Evolutionary conservation across 2,113 vertebrate genomes (phyloP).

Genomic region (Plestiodon gilberti): DNA sequence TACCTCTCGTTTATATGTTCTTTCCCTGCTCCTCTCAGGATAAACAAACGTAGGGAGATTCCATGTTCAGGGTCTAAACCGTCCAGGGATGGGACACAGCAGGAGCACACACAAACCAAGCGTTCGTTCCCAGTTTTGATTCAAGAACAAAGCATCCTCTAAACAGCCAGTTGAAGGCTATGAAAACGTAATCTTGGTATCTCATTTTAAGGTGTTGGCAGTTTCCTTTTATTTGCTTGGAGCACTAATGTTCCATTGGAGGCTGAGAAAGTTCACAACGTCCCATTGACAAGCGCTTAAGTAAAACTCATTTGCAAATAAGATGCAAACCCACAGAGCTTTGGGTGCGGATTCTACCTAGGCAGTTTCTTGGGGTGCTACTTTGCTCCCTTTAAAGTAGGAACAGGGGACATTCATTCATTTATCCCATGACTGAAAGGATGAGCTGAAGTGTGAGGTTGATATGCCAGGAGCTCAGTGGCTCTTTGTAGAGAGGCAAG

Average conservation of each 20-base stretch:
- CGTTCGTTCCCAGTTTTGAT: background rate
- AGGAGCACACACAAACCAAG: background rate
- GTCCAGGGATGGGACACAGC: background rate
- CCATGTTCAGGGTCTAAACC: background rate
- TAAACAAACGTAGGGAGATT: background rate
- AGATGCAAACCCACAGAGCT: background rate
- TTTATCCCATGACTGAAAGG: background rate
- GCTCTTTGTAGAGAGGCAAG: background rate
- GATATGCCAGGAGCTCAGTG: no score
- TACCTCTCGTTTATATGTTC: no score
- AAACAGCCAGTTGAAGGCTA: background rate
- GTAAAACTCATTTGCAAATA: background rate
- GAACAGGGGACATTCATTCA: background rate
- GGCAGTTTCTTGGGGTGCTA: background rate
- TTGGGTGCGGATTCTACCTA: background rate
- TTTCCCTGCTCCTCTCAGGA: background rate
- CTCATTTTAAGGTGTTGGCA: constrained; percentile 44
- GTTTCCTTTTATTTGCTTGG: constrained; percentile 38
- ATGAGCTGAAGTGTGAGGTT: background rate
- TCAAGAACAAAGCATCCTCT: background rate
- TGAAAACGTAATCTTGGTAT: background rate
- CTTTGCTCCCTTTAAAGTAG: background rate
- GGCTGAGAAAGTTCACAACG: background rate
- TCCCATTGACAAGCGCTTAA: background rate
- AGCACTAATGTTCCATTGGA: background rate